Evolutionary conservation across 23 tunicate species (phyloP), one percentile per base, ranked within the genome.

Genomic region (Oikopleura albicans): DNA sequence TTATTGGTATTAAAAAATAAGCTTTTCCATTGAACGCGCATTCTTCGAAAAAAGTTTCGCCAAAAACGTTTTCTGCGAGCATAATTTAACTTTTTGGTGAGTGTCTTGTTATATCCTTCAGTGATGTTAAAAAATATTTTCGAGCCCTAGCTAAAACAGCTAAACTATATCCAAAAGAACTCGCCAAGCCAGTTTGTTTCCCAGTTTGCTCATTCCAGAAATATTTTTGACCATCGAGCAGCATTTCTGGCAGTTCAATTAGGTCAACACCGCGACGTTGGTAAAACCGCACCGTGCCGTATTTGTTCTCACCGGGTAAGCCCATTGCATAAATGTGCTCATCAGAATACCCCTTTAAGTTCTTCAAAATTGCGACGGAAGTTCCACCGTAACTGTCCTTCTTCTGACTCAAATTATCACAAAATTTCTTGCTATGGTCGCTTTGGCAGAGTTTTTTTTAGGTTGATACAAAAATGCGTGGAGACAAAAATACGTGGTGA

Each of bases 111-210:
- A n/a, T n/a, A n/a, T n/a, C n/a, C n/a, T n/a, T n/a, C n/a, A n/a
- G n/a, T n/a, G n/a, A n/a, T n/a, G n/a, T n/a, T n/a, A n/a, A n/a
- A n/a, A n/a, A n/a, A n/a, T n/a, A n/a, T n/a, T n/a, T n/a, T n/a
- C n/a, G n/a, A n/a, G n/a, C n/a, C n/a, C n/a, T n/a, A n/a, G n/a
- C n/a, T n/a, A n/a, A 49, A 22, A 49, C 63, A 37, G 34, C 79
- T 29, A 71, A 29, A 16, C 79, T 71, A 37, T 71, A 71, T 16
- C 79, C 79, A 71, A 71, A 71, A 16, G 79, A 71, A 71, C 79
- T 71, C 37, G 79, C 2, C 33, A 71, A 31, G 2, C 79, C 79
- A 71, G 79, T 31, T 29, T 16, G 12, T 49, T 49, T 49, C 12
- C 16, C 16, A 22, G 12, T 22, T 49, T 49, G 63, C n/a, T n/a